These are phyloP conservation scores for Thunnus thynnus DNA, from an alignment of 2,113 vertebrate species.

Conservation along the genomic window DNA sequence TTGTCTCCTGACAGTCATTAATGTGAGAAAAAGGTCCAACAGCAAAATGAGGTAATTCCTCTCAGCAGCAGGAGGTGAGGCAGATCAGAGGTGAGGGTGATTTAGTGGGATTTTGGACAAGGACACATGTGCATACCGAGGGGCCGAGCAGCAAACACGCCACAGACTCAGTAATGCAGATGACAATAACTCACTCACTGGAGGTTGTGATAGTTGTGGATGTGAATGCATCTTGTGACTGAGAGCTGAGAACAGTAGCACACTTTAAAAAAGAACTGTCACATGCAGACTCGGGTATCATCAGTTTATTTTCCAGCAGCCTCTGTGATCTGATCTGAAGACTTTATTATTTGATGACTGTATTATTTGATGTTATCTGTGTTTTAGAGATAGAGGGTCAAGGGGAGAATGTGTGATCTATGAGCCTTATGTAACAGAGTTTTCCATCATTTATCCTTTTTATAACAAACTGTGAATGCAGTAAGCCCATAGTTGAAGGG, in stretches of 20 bases:
- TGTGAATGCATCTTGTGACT: slow-evolving; percentile 37
- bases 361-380: slow-evolving; percentile 3
- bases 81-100: slow-evolving; percentile 62
- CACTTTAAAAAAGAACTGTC: not conserved
- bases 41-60: slow-evolving; percentile 64
- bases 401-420: not conserved
- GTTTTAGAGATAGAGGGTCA: not conserved
- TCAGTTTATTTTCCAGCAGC: slow-evolving; percentile 1
- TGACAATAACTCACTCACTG: not conserved
- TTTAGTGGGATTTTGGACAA: slow-evolving; percentile 62
- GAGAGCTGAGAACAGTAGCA: not conserved
- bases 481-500: slow-evolving; percentile 1
- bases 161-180: not conserved
- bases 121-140: slow-evolving; percentile 47
- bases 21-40: slow-evolving; percentile 68
- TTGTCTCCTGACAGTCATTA: slow-evolving; percentile 46
- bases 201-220: not conserved
- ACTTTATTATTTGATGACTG: not conserved
- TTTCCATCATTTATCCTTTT: slow-evolving; percentile 17
- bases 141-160: slow-evolving; percentile 17
- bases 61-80: slow-evolving; percentile 66
- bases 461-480: slow-evolving; percentile 10
- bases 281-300: slow-evolving; percentile 9
- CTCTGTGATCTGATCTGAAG: not conserved
- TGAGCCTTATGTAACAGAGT: slow-evolving; percentile 28